Evolutionary conservation across 2,113 vertebrate species (phyloP).

Genomic region (Hemichromis elongatus): DNA sequence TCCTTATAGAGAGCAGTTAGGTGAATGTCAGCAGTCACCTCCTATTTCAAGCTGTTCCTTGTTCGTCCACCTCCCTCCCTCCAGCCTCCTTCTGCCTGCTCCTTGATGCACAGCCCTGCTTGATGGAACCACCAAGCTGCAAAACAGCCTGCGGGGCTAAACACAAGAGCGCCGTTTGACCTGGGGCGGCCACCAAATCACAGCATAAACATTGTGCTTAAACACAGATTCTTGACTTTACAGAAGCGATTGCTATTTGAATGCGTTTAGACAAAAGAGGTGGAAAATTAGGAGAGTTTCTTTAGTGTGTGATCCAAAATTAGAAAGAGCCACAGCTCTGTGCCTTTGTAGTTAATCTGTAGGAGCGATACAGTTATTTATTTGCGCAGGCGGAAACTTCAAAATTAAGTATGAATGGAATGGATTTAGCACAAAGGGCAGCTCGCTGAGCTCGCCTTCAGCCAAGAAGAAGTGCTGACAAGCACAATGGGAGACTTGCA

Average conservation of each 20-base stretch:
- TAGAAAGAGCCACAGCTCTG: conserved; percentile 9
- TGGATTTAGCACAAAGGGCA: conserved; percentile 42
- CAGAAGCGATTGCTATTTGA: not conserved
- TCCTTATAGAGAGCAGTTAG: conserved; percentile 40
- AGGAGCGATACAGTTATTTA: conserved; percentile 19
- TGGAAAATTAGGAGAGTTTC: not conserved
- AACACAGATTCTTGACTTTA: not conserved
- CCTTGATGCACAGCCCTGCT: conserved; percentile 10
- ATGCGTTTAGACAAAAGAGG: conserved; percentile 4
- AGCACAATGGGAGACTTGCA: conserved; percentile 58
- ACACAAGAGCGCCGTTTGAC: conserved; percentile 41
- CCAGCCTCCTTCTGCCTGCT: conserved; percentile 10
- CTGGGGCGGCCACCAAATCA: conserved; percentile 31
- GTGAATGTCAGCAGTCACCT: conserved; percentile 53
- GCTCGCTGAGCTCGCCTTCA: conserved; percentile 15
- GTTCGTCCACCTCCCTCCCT: not conserved
- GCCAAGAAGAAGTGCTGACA: conserved; percentile 53
- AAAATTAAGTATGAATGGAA: conserved; percentile 37
- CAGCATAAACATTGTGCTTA: not conserved
- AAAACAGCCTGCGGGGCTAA: conserved; percentile 37
- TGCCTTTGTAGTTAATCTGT: conserved; percentile 26
- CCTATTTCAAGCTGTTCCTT: conserved; percentile 32
- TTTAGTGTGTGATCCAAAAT: conserved; percentile 16
- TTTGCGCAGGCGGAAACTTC: conserved; percentile 10
- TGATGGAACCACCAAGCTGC: conserved; percentile 11